A percentile compares a stretch with the other conserved stretches of the same genome.
Evolutionary conservation across 2,113 vertebrate genomes (phyloP).

Genomic region (Zosterops borbonicus): DNA sequence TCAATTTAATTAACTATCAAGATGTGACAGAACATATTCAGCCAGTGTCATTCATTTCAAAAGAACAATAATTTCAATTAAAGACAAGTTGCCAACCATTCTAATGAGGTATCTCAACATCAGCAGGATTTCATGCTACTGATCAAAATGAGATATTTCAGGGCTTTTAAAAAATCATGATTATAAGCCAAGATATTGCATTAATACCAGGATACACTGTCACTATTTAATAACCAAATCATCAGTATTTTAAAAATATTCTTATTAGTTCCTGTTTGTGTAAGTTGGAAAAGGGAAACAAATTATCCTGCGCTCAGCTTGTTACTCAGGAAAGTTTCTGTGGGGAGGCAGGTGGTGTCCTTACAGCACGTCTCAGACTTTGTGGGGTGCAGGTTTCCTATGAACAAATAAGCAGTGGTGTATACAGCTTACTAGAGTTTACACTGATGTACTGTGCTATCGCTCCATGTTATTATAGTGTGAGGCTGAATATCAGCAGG

Average conservation of each 20-base stretch:
- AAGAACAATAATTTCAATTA: slow-evolving; percentile 75
- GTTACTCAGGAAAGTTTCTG: slow-evolving; percentile 1
- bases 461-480: slow-evolving; percentile 48
- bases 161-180: slow-evolving; percentile 56
- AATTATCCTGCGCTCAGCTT: slow-evolving; percentile 13
- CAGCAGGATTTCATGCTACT: slow-evolving; percentile 67
- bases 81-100: slow-evolving; percentile 68
- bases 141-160: slow-evolving; percentile 66
- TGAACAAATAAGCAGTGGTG: neutral
- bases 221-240: slow-evolving; percentile 60
- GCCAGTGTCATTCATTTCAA: slow-evolving; percentile 69
- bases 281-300: neutral
- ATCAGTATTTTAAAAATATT: slow-evolving; percentile 47
- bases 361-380: neutral
- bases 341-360: neutral
- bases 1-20: slow-evolving; percentile 73
- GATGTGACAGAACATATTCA: slow-evolving; percentile 70
- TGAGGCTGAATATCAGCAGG: slow-evolving; percentile 42
- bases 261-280: slow-evolving; percentile 13
- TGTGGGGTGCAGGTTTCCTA: neutral
- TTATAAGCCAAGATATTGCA: slow-evolving; percentile 54
- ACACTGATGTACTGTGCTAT: neutral
- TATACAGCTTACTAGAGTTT: neutral
- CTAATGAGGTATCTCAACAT: slow-evolving; percentile 67
- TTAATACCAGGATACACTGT: slow-evolving; percentile 67